Evolutionary conservation across 2,113 vertebrate genomes (phyloP).

Genomic region (Neoarius graeffei): DNA sequence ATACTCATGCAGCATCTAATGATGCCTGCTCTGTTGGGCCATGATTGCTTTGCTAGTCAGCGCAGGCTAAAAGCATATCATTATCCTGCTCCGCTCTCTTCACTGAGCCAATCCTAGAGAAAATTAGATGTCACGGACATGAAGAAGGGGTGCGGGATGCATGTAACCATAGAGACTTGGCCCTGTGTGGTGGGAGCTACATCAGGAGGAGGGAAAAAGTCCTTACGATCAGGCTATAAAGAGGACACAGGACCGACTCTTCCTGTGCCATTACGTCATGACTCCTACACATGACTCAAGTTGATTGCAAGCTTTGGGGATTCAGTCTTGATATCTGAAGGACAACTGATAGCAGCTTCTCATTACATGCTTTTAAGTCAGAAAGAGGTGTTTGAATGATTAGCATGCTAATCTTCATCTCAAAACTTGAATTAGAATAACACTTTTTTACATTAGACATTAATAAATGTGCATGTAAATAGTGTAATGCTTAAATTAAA

Average conservation of each 20-base stretch:
- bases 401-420: background rate
- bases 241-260: slow-evolving; percentile 17
- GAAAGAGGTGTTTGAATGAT: background rate
- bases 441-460: background rate
- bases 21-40: slow-evolving; percentile 70
- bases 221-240: slow-evolving; percentile 44
- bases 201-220: slow-evolving; percentile 54
- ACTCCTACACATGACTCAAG: slow-evolving; percentile 31
- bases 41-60: slow-evolving; percentile 68
- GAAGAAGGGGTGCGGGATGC: slow-evolving; percentile 59
- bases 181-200: slow-evolving; percentile 54
- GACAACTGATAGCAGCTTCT: background rate
- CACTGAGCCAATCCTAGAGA: slow-evolving; percentile 63
- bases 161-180: slow-evolving; percentile 65
- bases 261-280: slow-evolving; percentile 22
- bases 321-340: background rate
- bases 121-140: slow-evolving; percentile 75
- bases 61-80: slow-evolving; percentile 76
- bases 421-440: background rate
- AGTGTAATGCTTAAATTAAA: background rate
- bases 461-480: background rate
- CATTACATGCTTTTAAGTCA: background rate
- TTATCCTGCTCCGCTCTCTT: slow-evolving; percentile 70
- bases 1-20: slow-evolving; percentile 69
- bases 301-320: slow-evolving; percentile 4